Base-by-base conservation (phyloP, 2,888 invertebrate species). In the Brenthis ino region DNA sequence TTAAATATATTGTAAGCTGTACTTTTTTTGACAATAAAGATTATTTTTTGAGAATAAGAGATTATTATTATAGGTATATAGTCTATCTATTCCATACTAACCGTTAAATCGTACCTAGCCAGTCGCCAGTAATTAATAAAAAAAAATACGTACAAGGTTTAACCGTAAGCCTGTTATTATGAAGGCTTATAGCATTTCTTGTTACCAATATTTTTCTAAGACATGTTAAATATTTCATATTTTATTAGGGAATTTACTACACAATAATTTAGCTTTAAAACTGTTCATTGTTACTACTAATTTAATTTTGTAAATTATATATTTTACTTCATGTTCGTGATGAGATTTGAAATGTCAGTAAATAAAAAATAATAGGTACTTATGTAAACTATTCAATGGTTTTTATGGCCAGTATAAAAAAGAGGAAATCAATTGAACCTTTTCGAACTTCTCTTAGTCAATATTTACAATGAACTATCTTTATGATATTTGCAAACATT, bases 221-320 rank as follows among this genome's bases (percentile, higher is more conserved):
- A 77, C 84, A 85, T 85, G 80, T 74, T 80, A 80, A 80, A 76
- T 82, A 79, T 85, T 80, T 84, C 90, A 90, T 89, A 84, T 86
- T 89, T 85, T 78, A 74, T 71, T 76, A 66, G 69, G 76, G 72
- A 77, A 77, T 77, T 80, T 79, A 73, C 64, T 73, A 74, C 57
- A 75, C 74, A 72, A 76, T 68, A 73, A 73, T 73, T 72, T 76
- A 53, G 65, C n/a, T 55, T 64, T 65, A 43, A 66, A 60, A 61
- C 54, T 61, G 61, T 64, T 37, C 72, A 72, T 72, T 64, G 68
- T 72, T 72, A 68, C 37, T 43, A 24, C 61, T 61, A 56, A 56
- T 37, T 61, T 61, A 61, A 48, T 50, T 50, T 48, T 43, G 43
- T 63, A 57, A 55, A 50, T 33, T 56, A 33, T 50, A 48, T 51